A percentile compares a stretch with the other conserved stretches of the same genome.
These are phyloP conservation scores for Rhogogaster chlorosoma DNA, from an alignment of 2,888 invertebrate genomes.

Conservation along the genomic window DNA sequence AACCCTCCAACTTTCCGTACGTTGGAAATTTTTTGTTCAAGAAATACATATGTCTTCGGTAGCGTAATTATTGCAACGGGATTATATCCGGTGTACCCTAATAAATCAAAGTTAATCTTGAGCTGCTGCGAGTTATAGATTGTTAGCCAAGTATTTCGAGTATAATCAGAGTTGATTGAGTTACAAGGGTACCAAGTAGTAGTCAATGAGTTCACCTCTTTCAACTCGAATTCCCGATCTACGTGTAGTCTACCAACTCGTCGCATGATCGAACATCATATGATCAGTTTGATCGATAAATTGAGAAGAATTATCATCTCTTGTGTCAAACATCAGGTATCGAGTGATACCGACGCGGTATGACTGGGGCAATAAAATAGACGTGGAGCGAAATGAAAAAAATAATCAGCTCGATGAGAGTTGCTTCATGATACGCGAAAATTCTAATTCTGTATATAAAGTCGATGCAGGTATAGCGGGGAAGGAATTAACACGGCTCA, in stretches of 20 bases:
- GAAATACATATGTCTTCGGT: not conserved
- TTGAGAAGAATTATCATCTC: not conserved
- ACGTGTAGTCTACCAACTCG: not conserved
- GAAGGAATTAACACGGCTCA: not conserved
- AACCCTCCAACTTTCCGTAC: not conserved
- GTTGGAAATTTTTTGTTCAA: not conserved
- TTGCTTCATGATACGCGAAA: not conserved
- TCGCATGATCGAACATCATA: not conserved
- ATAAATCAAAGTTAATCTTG: slow-evolving; percentile 2
- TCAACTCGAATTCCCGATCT: not conserved
- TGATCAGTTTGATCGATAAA: not conserved
- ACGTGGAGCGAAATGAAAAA: not conserved
- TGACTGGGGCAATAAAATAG: not conserved
- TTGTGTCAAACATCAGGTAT: not conserved
- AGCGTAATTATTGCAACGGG: not conserved
- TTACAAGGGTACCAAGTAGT: slow-evolving; percentile 9
- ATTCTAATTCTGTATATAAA: not conserved
- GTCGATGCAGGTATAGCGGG: not conserved
- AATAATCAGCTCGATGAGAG: not conserved
- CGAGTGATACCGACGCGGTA: not conserved
- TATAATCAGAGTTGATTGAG: slow-evolving; percentile 13
- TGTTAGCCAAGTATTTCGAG: slow-evolving; percentile 11
- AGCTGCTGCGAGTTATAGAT: not conserved
- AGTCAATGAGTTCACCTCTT: not conserved
- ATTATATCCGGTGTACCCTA: not conserved